Evolutionary conservation across 2,888 invertebrate species (phyloP).

Genomic region (Diarsia mendica): DNA sequence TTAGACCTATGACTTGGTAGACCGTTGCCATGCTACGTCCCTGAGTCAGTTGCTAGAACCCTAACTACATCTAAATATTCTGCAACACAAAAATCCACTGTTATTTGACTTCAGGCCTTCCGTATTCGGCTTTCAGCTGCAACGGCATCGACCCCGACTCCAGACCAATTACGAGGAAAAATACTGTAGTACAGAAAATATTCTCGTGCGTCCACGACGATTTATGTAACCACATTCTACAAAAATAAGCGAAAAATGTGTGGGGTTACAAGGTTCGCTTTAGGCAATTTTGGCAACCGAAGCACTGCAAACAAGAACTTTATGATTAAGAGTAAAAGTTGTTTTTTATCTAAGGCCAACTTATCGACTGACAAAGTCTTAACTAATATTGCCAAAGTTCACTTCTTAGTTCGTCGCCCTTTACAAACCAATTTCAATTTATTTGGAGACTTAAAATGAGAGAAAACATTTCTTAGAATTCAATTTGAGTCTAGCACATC

Average conservation of each 20-base stretch:
- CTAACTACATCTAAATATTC: not conserved
- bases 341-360: slow-evolving; percentile 58
- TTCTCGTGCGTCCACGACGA: slow-evolving; percentile 33
- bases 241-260: slow-evolving; percentile 46
- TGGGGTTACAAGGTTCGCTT: slow-evolving; percentile 33
- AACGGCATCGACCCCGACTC: slow-evolving; percentile 21
- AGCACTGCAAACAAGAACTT: slow-evolving; percentile 58
- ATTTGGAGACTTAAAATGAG: slow-evolving; percentile 34
- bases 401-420: slow-evolving; percentile 38
- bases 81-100: not conserved
- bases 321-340: slow-evolving; percentile 59
- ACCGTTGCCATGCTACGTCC: not conserved
- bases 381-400: slow-evolving; percentile 52
- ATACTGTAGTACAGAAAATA: slow-evolving; percentile 36
- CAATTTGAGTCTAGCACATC: slow-evolving; percentile 32
- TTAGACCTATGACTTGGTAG: no score
- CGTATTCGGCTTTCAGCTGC: slow-evolving; percentile 24
- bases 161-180: slow-evolving; percentile 45
- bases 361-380: slow-evolving; percentile 35
- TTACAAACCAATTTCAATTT: slow-evolving; percentile 59
- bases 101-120: not conserved
- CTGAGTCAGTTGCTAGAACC: not conserved
- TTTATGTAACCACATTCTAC: slow-evolving; percentile 53
- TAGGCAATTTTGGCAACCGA: slow-evolving; percentile 56
- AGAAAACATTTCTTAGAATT: slow-evolving; percentile 50